Percentiles rank a stretch among this genome's conserved stretches.
phyloP scores from a whole-genome alignment of 1,140 invertebrate genomes.

The Zaprionus lachaisei region DNA sequence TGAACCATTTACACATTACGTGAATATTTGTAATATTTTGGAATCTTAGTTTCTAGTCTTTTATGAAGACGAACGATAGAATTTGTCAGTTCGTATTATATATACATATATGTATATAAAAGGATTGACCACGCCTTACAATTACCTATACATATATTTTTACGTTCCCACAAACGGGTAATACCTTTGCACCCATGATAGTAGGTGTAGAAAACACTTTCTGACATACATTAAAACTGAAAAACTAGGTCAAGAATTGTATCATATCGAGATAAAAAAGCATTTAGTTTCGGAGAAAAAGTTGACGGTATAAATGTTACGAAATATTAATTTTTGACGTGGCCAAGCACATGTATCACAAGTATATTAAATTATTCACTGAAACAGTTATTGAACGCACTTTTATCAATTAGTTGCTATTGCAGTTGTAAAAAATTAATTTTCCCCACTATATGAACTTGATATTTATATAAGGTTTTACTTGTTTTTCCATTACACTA shows the following conservation, averaged over 20 bases:
- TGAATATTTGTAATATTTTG: background rate
- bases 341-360: background rate
- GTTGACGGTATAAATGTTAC: background rate
- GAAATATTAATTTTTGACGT: background rate
- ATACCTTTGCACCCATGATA: background rate
- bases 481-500: constrained; percentile 44
- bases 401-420: constrained; percentile 57
- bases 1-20: background rate
- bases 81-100: background rate
- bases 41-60: background rate
- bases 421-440: constrained; percentile 46
- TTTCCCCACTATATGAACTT: constrained; percentile 51
- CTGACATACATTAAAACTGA: constrained; percentile 11
- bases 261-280: constrained; percentile 47
- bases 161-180: background rate
- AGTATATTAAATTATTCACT: constrained; percentile 18
- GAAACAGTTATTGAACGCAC: constrained; percentile 61
- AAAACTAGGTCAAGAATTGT: constrained; percentile 79
- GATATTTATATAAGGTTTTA: constrained; percentile 58
- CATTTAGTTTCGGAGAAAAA: constrained; percentile 1
- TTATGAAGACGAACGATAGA: background rate
- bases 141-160: background rate
- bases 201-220: background rate
- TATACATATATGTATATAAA: background rate
- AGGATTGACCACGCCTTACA: background rate